Evolutionary conservation across 2,888 invertebrate genomes (phyloP), one percentile per base, ranked within the genome.

Genomic region (Odontocerum albicorne): DNA sequence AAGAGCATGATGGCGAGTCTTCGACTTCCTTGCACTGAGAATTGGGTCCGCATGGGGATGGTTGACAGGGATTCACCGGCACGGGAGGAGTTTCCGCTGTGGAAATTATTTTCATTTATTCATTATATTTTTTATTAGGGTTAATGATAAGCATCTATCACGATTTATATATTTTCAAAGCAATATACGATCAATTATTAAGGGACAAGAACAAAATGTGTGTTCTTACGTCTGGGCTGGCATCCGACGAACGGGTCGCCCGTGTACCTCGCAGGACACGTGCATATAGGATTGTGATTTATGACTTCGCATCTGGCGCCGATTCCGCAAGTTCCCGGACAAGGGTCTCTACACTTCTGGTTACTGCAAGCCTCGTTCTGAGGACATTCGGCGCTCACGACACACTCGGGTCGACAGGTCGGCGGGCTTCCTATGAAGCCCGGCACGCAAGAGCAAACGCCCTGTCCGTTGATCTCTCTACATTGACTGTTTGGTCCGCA

Each of bases 401-500:
- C 75, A 67, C 89, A 90, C 71, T 89, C 87, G 3, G 89, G 88
- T 61, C 87, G 75, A 65, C 89, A 89, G 33, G 82, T 80, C 13
- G 88, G 88, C 32, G 88, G 88, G 60, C 76, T 81, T 35, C 89
- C 89, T 33, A 85, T 73, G 65, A 75, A 88, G 33, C 82, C 79
- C 4, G 81, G 78, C 13, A 87, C 72, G 66, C 91, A 91, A 35
- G 85, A 84, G 65, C 91, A 91, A 4, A 85, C 82, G 0, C 86
- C 84, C 69, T 85, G 84, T 40, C 78, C 81, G 62, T 86, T 84
- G 31, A 83, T 70, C 63, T 79, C 74, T 58, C 83, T 75, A 65
- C 90, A 90, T 64, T 86, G 82, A 62, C 88, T 86, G 68, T 90
- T 87, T 2, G 87, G 83, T 16, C 90, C 90, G 63, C 88, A 89